Conservation (phyloP, 2,797 vertebrate genomes). For the Sebastes trivittatus region DNA sequence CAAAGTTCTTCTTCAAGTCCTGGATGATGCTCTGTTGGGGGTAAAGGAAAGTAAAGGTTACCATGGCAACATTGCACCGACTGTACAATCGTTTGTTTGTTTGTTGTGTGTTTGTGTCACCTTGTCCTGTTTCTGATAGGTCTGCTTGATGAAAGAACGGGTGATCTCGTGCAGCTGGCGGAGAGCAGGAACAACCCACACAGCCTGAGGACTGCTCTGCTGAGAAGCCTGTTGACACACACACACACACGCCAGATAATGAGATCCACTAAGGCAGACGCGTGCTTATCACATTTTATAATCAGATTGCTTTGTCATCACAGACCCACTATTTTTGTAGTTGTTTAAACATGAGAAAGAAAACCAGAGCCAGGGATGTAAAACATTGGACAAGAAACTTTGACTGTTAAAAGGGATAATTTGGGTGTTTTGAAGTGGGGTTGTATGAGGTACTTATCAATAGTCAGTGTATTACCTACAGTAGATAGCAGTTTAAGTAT, state of each 20-base stretch:
- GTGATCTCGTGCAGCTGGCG: slow-evolving; percentile 99
- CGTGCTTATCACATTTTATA: neutral
- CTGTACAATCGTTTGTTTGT: neutral
- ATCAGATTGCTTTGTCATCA: slow-evolving; percentile 2
- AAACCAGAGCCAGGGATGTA: slow-evolving; percentile 59
- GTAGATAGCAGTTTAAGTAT: neutral
- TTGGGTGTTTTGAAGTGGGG: neutral
- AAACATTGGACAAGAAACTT: neutral
- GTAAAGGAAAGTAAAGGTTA: neutral
- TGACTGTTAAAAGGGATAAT: neutral
- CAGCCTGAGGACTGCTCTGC: slow-evolving; percentile 93
- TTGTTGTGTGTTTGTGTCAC: slow-evolving; percentile 66
- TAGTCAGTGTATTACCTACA: neutral
- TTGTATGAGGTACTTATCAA: neutral
- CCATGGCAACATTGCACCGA: too few species aligned
- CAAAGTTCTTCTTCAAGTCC: slow-evolving; percentile 99
- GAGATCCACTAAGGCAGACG: neutral
- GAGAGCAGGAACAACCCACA: slow-evolving; percentile 98
- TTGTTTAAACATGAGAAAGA: neutral
- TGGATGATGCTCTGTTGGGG: slow-evolving; percentile 94
- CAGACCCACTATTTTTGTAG: slow-evolving; percentile 8
- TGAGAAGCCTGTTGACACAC: slow-evolving; percentile 88
- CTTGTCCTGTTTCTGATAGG: slow-evolving; percentile 99
- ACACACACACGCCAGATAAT: neutral
- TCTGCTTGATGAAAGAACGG: slow-evolving; percentile 98